Percentiles rank a stretch among this genome's conserved stretches.
Evolutionary conservation across 2,113 vertebrate genomes (phyloP).

Genomic region (Willisornis vidua): DNA sequence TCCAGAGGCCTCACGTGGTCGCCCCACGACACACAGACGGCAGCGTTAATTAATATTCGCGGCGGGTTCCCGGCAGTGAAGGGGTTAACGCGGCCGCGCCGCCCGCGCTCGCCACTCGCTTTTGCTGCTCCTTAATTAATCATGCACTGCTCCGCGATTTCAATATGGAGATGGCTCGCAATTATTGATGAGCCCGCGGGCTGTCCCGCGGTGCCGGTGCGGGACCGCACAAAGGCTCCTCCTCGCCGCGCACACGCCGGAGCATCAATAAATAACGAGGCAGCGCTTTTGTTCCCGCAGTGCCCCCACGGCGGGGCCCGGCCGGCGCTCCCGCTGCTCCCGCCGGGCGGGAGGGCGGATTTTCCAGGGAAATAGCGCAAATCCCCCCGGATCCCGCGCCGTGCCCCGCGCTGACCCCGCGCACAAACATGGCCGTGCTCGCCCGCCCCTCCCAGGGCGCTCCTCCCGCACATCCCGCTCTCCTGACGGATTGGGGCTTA

Average conservation of each 20-base stretch:
- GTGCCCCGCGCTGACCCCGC: neutral
- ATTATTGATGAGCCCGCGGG: constrained; percentile 67
- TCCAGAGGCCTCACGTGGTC: constrained; percentile 9
- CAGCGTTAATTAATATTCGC: constrained; percentile 37
- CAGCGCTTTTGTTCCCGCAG: constrained; percentile 72
- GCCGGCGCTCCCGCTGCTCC: neutral
- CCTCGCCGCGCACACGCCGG: constrained; percentile 24
- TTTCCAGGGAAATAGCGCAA: neutral
- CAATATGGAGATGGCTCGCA: constrained; percentile 58
- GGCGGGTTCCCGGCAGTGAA: neutral
- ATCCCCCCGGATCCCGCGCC: neutral
- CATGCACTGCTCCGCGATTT: constrained; percentile 46
- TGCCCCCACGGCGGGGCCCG: neutral
- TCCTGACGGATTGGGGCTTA: too few species aligned
- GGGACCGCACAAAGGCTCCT: constrained; percentile 70
- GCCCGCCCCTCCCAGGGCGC: neutral
- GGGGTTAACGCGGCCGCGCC: constrained; percentile 17
- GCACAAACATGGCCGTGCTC: neutral
- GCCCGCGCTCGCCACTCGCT: neutral
- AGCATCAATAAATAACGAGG: constrained; percentile 78
- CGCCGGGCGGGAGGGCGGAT: neutral
- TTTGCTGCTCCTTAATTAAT: constrained; percentile 56
- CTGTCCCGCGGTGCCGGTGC: constrained; percentile 22
- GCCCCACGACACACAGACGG: neutral
- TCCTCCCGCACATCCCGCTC: neutral